Evolutionary conservation across 2,797 vertebrate genomes (phyloP), one percentile per base, ranked within the genome.

Genomic region (Centroberyx gerrardi): DNA sequence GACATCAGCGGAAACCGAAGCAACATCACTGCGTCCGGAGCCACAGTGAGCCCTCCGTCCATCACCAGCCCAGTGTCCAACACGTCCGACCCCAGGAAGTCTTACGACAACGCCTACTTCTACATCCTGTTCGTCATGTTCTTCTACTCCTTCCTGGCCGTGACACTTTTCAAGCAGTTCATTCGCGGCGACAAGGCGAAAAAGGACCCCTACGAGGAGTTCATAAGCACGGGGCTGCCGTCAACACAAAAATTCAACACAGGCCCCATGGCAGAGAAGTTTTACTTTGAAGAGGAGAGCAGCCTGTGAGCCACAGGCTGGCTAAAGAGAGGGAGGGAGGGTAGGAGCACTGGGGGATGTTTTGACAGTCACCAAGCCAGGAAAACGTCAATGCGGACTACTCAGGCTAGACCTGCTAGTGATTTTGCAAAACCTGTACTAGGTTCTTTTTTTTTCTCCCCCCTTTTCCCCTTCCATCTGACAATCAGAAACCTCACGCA

Each of bases 101-200:
- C 95, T 76, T 96, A 97, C 79, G 96, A 97, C 94, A 97, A 96
- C 1, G 95, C 95, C 81, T 96, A 96, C 92, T 97, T 96, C 89
- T 98, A 97, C 89, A 92, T 95, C 89, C 91, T 97, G 76, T 96
- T 98, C 87, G 96, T 98, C 86, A 96, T 97, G 96, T 87, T 97
- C 71, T 97, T 99, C 95, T 97, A 97, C 89, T 95, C 96, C 84
- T 95, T 97, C 87, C 89, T 97, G 75, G 96, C 95, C 22, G 91
- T 96, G 83, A 92, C 95, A 73, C 95, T 99, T 88, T 96, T 98
- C 83, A 96, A 93, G 88, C 96, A 96, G 93, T 95, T 97, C 64
- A 62, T 88, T 31, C 61, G 87, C 84, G 92, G 95, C 72, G 92
- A 92, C 2, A 89, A 96, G 91, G 95, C 93, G 86, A 95, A 96